These are phyloP conservation scores for Austrolebias charrua DNA, from an alignment of 2,797 vertebrate genomes.

Conservation along the genomic window DNA sequence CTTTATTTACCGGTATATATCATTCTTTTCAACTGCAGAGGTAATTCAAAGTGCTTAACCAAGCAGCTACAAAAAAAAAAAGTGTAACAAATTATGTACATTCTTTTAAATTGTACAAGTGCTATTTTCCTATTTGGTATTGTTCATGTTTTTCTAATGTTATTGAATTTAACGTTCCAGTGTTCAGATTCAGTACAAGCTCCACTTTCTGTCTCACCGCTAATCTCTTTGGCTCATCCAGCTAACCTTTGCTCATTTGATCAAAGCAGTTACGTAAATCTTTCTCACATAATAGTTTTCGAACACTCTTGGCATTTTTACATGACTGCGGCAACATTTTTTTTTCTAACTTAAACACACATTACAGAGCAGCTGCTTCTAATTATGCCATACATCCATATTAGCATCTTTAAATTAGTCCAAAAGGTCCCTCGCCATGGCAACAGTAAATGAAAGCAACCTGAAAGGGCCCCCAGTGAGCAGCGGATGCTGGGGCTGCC, in stretches of 20 bases:
- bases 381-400: conserved; percentile 71
- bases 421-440: conserved; percentile 76
- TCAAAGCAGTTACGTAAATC: conserved; percentile 27
- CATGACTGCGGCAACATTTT: conserved; percentile 50
- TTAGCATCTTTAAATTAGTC: conserved; percentile 65
- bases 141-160: neutral
- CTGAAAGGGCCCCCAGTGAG: conserved; percentile 80
- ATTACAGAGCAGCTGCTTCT: conserved; percentile 70
- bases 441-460: conserved; percentile 82
- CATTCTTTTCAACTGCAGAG: too few relatives aligned
- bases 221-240: conserved; percentile 12
- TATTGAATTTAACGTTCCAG: neutral
- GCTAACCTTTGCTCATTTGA: conserved; percentile 6
- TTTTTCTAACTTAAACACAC: conserved; percentile 65
- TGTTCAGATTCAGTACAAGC: neutral
- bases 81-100: neutral
- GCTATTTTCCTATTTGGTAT: neutral
- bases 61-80: too few relatives aligned
- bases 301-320: conserved; percentile 25
- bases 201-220: conserved; percentile 5
- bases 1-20: too few relatives aligned
- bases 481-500: conserved; percentile 76
- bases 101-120: neutral
- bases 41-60: too few relatives aligned
- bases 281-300: conserved; percentile 20